Conservation (phyloP, 2,113 vertebrate genomes). For the Marmota flaviventris region DNA sequence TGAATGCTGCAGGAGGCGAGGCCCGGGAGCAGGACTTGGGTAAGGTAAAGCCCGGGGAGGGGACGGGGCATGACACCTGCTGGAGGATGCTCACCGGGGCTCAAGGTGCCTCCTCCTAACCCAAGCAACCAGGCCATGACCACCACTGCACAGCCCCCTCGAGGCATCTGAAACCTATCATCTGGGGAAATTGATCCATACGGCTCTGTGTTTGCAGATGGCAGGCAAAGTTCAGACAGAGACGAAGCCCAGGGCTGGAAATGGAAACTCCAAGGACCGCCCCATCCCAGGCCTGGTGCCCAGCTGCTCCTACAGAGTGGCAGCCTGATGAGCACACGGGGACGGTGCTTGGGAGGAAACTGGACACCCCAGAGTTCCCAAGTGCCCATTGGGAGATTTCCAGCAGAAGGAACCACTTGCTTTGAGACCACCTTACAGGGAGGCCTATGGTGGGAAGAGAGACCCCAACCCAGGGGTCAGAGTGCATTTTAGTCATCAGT, state of each 20-base stretch:
- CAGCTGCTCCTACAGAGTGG: neutral
- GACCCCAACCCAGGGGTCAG: neutral
- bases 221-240: neutral
- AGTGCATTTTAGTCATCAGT: neutral
- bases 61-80: fast-evolving
- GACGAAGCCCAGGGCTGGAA: neutral
- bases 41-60: too few species aligned
- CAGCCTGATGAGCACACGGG: too few species aligned
- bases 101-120: neutral
- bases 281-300: neutral
- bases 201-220: neutral
- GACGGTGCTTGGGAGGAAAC: too few species aligned
- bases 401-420: neutral
- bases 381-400: neutral
- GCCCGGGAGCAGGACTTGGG: too few species aligned
- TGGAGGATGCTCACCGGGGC: too few species aligned
- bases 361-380: too few species aligned
- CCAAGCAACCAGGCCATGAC: neutral
- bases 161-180: neutral
- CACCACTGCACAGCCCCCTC: neutral
- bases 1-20: fast-evolving
- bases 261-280: neutral
- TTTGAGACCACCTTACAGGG: neutral
- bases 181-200: neutral
- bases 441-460: neutral